A percentile compares a stretch with the other conserved stretches of the same genome.
Evolutionary conservation across 2,888 invertebrate genomes (phyloP).

Genomic region (Amphiduros pacificus): DNA sequence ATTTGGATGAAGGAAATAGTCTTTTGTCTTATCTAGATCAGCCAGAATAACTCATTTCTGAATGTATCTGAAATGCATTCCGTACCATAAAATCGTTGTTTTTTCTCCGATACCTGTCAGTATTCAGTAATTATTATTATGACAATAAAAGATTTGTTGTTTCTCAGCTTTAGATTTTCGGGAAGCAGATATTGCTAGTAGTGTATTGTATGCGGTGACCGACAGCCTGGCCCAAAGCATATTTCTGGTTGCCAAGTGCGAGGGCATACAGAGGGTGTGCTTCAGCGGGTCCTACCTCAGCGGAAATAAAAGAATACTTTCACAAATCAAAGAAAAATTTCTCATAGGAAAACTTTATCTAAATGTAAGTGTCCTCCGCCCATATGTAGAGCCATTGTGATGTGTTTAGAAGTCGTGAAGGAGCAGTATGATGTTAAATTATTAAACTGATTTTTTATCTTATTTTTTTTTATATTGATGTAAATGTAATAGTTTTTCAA

Average conservation of each 20-base stretch:
- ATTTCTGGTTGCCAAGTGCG: conserved; percentile 21
- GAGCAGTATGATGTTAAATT: neutral
- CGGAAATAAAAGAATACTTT: neutral
- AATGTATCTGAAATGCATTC: too few species aligned
- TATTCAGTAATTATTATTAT: neutral
- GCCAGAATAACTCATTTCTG: too few species aligned
- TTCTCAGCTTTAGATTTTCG: conserved; percentile 2
- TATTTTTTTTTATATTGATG: neutral
- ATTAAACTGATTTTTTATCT: neutral
- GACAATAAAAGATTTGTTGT: neutral
- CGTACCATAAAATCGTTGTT: too few species aligned
- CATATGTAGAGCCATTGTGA: neutral
- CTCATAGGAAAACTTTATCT: neutral
- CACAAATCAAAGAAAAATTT: neutral
- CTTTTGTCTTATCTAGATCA: too few species aligned
- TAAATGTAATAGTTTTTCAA: too few species aligned
- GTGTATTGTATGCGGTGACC: conserved; percentile 23
- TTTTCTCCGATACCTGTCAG: too few species aligned
- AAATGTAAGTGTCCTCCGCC: neutral
- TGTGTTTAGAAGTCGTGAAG: neutral
- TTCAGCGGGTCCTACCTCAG: conserved; percentile 27
- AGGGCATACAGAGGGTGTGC: conserved; percentile 13
- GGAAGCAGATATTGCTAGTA: conserved; percentile 25
- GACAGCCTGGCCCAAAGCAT: conserved; percentile 22
- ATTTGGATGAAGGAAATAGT: too few species aligned